Conservation (phyloP, 2,113 vertebrate species). For the Myotis davidii region DNA sequence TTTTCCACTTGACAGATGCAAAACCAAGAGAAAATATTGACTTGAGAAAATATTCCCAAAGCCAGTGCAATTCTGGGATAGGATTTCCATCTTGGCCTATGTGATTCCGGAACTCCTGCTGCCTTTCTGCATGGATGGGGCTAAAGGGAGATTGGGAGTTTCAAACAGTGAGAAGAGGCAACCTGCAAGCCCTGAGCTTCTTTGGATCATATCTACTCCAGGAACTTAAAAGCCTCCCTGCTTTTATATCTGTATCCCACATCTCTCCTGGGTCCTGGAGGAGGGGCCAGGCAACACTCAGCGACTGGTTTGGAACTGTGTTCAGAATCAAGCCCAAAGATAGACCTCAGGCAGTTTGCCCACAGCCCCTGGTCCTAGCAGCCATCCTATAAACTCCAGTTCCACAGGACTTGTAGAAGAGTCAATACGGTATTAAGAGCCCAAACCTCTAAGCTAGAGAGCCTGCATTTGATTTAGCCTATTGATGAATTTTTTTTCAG, state of each 20-base stretch:
- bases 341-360: not conserved
- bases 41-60: slow-evolving; percentile 15
- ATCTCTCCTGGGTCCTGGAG: not conserved
- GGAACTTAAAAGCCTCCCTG: not conserved
- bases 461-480: not conserved
- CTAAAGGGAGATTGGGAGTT: not conserved
- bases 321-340: not conserved
- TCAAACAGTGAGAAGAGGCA: not conserved
- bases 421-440: not conserved
- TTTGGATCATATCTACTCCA: not conserved
- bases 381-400: not conserved
- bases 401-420: not conserved
- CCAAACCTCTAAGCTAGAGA: not conserved
- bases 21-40: not conserved
- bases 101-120: not conserved
- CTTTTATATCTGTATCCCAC: not conserved
- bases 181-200: not conserved
- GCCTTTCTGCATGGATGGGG: not conserved
- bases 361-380: not conserved
- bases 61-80: not conserved
- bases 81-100: not conserved
- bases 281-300: not conserved
- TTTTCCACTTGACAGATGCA: not conserved
- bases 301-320: not conserved
- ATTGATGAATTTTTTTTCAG: not conserved